A percentile compares a stretch with the other conserved stretches of the same genome.
Evolutionary conservation across 2,113 vertebrate genomes (phyloP).

Genomic region (Pongo pygmaeus): DNA sequence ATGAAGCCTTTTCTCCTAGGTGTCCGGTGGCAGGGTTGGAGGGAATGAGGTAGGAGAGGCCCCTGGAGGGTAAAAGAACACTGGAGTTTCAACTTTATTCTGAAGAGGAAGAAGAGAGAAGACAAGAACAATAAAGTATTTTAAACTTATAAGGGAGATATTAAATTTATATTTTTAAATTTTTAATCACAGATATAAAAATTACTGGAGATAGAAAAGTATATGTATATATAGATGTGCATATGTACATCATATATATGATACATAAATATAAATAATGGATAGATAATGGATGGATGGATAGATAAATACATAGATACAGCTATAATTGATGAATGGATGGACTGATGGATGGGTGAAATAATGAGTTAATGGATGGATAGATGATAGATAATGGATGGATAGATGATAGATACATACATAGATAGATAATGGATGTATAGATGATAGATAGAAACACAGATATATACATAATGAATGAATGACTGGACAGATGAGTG

Average conservation of each 20-base stretch:
- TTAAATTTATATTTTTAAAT: neutral
- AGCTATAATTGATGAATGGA: too few relatives aligned
- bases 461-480: too few relatives aligned
- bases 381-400: too few relatives aligned
- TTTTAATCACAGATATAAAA: neutral
- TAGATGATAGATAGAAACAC: too few relatives aligned
- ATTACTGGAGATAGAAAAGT: neutral
- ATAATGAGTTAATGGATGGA: too few relatives aligned
- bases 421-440: too few relatives aligned
- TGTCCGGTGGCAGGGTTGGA: rapidly evolving
- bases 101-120: neutral
- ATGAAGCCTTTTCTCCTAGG: neutral
- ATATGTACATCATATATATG: neutral
- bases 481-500: too few relatives aligned
- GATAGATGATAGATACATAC: too few relatives aligned
- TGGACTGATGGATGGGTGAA: too few relatives aligned
- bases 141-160: neutral
- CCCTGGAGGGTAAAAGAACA: rapidly evolving
- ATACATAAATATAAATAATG: neutral
- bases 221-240: rapidly evolving
- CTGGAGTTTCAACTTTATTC: neutral
- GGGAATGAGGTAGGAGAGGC: neutral
- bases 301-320: too few relatives aligned
- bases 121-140: rapidly evolving
- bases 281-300: neutral